Evolutionary conservation across 2,797 vertebrate species (phyloP).

Genomic region (Bradypodion pumilum): DNA sequence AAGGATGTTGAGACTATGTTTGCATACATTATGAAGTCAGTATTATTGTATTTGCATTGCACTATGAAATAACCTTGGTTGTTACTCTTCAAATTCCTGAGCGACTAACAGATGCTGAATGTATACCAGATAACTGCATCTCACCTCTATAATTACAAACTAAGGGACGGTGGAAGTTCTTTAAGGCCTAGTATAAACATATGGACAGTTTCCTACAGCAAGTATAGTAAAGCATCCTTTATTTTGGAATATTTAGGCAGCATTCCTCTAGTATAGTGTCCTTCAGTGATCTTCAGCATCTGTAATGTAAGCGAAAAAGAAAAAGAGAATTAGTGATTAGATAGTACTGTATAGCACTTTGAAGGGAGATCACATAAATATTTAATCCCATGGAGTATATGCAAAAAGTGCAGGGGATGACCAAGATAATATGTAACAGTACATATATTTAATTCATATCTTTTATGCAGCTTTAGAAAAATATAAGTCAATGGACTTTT

Average conservation of each 20-base stretch:
- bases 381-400: slow-evolving; percentile 58
- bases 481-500: slow-evolving; percentile 38
- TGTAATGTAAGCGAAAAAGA: slow-evolving; percentile 40
- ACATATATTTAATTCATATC: slow-evolving; percentile 65
- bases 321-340: slow-evolving; percentile 33
- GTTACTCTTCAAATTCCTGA: slow-evolving; percentile 71
- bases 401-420: slow-evolving; percentile 54
- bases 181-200: slow-evolving; percentile 73
- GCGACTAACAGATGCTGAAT: slow-evolving; percentile 64
- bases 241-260: slow-evolving; percentile 61
- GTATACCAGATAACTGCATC: slow-evolving; percentile 55
- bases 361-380: slow-evolving; percentile 50
- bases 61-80: slow-evolving; percentile 72
- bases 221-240: slow-evolving; percentile 53
- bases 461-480: slow-evolving; percentile 55
- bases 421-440: slow-evolving; percentile 53
- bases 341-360: slow-evolving; percentile 29
- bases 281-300: slow-evolving; percentile 63
- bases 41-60: slow-evolving; percentile 57
- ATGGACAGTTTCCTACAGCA: slow-evolving; percentile 60
- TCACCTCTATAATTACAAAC: slow-evolving; percentile 62
- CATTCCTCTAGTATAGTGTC: slow-evolving; percentile 56
- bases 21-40: slow-evolving; percentile 49
- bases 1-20: slow-evolving; percentile 49
- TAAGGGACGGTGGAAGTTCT: slow-evolving; percentile 70